Evolutionary conservation across 2,888 invertebrate genomes (phyloP), one percentile per base, ranked within the genome.

Genomic region (Lepidocyrtoides sp.): DNA sequence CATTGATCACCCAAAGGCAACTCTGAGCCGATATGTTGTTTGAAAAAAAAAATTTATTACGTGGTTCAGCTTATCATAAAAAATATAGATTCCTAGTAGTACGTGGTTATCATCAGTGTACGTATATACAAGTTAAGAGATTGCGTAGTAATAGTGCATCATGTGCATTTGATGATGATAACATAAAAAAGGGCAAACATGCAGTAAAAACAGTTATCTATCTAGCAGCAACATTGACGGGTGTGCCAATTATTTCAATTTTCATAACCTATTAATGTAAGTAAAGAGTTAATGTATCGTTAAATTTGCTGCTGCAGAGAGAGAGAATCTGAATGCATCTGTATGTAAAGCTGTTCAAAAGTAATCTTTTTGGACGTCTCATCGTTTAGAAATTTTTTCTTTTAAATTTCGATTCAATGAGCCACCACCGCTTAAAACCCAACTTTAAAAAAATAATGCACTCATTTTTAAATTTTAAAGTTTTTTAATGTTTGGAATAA

Each of bases 161-260:
- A n/a, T 63, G 17, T n/a, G 29, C 69, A 69, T 69, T 17, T n/a
- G 23, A 60, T 23, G 23, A 60, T 60, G 26, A 60, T 14, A 32
- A 69, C 41, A 36, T 12, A 60, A 23, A 23, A 26, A 23, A 60
- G 60, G 7, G 60, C 60, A 60, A 2, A 20, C 14, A 77, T 41
- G 26, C n/a, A 23, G 10, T 26, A 77, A 17, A 51, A 51, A 3
- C 2, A 14, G 14, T 14, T 5, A 26, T 48, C n/a, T n/a, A n/a
- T n/a, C n/a, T n/a, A n/a, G n/a, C n/a, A n/a, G n/a, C n/a, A 23
- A 12, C 17, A 17, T 57, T 51, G 51, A 7, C 29, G 41, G 41
- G 36, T 77, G 86, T 86, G 86, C 86, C 86, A 86, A 86, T 86
- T 75, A 77, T 29, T 60, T 86, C 48, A 60, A 44, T 86, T 75